phyloP scores from a whole-genome alignment of 1,140 invertebrate species.

The Himalopsyche phryganea region DNA sequence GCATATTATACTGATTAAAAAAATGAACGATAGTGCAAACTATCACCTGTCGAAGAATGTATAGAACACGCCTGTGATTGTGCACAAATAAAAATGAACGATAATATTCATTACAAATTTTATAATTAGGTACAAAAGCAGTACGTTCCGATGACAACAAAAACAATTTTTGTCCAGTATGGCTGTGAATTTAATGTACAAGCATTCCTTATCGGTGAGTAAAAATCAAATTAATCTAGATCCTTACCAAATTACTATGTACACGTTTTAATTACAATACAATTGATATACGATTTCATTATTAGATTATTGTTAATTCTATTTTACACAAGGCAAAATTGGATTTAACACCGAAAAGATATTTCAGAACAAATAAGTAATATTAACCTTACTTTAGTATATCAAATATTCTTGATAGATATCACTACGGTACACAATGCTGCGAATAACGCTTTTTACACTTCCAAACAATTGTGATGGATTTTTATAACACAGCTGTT shows the following conservation, averaged over 20 bases:
- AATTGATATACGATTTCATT: constrained; percentile 17
- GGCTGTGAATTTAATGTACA: constrained; percentile 18
- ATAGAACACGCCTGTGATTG: constrained; percentile 11
- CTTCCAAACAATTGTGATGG: neutral
- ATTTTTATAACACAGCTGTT: neutral
- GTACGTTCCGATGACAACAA: constrained; percentile 22
- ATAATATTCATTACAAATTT: constrained; percentile 6
- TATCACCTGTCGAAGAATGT: constrained; percentile 10
- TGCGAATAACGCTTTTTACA: neutral
- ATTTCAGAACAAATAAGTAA: neutral
- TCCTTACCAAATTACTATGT: constrained; percentile 12
- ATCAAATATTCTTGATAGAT: neutral
- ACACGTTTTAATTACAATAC: constrained; percentile 19
- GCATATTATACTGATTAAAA: too few species aligned
- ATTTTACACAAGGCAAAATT: constrained; percentile 26
- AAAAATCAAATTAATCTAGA: neutral
- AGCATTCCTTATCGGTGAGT: constrained; percentile 12
- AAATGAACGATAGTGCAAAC: too few species aligned
- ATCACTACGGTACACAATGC: neutral
- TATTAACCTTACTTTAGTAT: constrained; percentile 2
- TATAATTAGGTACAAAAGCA: constrained; percentile 27
- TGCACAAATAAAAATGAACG: constrained; percentile 1
- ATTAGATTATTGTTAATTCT: constrained; percentile 4
- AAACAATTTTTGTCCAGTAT: constrained; percentile 14
- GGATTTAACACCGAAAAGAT: constrained; percentile 16